These are phyloP conservation scores for Margaritifera margaritifera DNA, from an alignment of 2,888 invertebrate genomes.

Conservation along the genomic window DNA sequence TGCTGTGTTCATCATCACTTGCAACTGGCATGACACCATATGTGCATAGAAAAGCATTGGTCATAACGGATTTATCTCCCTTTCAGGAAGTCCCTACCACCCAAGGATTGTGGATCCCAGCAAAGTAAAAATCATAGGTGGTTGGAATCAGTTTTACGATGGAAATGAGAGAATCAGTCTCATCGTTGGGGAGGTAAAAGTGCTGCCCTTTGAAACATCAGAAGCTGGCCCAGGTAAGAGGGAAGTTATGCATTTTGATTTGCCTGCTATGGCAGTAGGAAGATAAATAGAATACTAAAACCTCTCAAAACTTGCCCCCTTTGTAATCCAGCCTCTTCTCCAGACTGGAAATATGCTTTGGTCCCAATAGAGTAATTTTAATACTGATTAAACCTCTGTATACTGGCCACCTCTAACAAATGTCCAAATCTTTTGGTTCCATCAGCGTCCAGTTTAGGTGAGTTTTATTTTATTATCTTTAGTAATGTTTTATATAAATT, in stretches of 20 bases:
- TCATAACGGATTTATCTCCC: slow-evolving; percentile 45
- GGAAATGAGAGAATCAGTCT: slow-evolving; percentile 76
- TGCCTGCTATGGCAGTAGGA: neutral
- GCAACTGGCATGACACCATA: no score
- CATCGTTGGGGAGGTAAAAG: slow-evolving; percentile 74
- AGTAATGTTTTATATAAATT: no score
- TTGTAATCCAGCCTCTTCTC: neutral
- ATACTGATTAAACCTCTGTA: no score
- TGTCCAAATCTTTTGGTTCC: no score
- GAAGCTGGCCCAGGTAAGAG: slow-evolving; percentile 85
- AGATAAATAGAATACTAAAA: no score
- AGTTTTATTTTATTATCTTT: no score
- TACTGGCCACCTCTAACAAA: no score
- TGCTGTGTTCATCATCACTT: no score
- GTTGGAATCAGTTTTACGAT: slow-evolving; percentile 89
- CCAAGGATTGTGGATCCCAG: slow-evolving; percentile 84
- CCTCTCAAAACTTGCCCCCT: neutral
- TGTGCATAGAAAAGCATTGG: neutral
- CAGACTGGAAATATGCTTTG: no score
- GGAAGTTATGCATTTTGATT: neutral
- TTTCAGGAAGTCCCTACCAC: slow-evolving; percentile 86
- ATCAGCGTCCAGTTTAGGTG: no score
- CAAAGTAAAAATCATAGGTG: slow-evolving; percentile 85
- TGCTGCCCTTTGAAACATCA: slow-evolving; percentile 87
- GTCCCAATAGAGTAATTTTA: no score